These are phyloP conservation scores for Capreolus pygargus DNA, from an alignment of 2,113 vertebrate species.

Conservation along the genomic window DNA sequence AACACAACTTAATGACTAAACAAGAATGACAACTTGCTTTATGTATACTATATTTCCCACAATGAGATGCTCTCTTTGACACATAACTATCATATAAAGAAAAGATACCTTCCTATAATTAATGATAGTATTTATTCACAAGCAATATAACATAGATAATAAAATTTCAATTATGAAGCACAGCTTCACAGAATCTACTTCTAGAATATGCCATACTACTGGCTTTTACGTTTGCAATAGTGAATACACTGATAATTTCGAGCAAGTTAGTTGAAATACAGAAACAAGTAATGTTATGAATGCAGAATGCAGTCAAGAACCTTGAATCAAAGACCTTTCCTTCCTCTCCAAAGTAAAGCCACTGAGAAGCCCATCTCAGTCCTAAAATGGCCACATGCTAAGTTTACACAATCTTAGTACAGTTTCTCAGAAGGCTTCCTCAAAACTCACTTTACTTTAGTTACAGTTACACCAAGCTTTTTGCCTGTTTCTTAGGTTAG, in stretches of 20 bases:
- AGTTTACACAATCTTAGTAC: neutral
- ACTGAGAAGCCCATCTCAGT: neutral
- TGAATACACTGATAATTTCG: neutral
- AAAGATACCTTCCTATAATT: neutral
- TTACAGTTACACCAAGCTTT: neutral
- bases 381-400: neutral
- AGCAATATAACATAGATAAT: neutral
- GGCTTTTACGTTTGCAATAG: neutral
- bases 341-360: neutral
- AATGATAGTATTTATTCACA: conserved; percentile 17
- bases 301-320: neutral
- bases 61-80: neutral
- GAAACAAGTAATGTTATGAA: neutral
- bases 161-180: neutral
- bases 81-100: neutral
- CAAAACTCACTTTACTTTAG: neutral
- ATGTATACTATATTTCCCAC: neutral
- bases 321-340: neutral
- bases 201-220: neutral
- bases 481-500: neutral
- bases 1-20: neutral
- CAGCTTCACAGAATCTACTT: neutral
- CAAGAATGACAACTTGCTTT: neutral
- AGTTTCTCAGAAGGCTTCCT: neutral
- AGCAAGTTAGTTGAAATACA: neutral